Percentiles rank a stretch among this genome's conserved stretches.
phyloP scores from a whole-genome alignment of 2,888 invertebrate genomes.

The Dasypogon diadema region DNA sequence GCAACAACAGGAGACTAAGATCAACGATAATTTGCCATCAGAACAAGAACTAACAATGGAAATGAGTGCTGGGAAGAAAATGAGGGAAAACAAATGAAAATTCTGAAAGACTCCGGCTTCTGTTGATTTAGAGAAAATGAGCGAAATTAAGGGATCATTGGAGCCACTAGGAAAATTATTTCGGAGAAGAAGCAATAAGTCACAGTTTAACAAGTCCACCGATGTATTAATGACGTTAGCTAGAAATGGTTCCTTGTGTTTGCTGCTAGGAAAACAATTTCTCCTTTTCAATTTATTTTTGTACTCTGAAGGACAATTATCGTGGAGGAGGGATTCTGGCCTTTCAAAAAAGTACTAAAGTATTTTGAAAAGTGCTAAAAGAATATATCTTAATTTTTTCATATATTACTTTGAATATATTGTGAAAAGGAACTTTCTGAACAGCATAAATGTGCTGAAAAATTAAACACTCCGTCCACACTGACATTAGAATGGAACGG shows the following conservation, averaged over 20 bases:
- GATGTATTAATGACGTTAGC: not conserved
- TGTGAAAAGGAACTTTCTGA: too few species aligned
- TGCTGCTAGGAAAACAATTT: too few species aligned
- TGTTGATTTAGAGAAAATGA: conserved; percentile 44
- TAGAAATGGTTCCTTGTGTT: not conserved
- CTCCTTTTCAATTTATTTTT: too few species aligned
- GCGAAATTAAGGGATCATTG: conserved; percentile 43
- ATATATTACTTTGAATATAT: too few species aligned
- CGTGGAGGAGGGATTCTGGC: too few species aligned
- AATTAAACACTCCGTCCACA: too few species aligned
- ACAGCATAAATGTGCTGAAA: too few species aligned
- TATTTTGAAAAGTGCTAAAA: too few species aligned
- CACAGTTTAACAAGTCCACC: conserved; percentile 5
- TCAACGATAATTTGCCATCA: conserved; percentile 42
- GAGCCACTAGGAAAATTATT: conserved; percentile 25
- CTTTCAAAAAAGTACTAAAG: too few species aligned
- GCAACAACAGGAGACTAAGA: conserved; percentile 39
- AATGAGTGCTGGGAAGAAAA: conserved; percentile 37
- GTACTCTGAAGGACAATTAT: too few species aligned
- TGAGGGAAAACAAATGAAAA: conserved; percentile 47
- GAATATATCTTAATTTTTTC: too few species aligned
- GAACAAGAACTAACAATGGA: conserved; percentile 45
- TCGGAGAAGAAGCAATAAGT: conserved; percentile 26
- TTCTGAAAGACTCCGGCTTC: conserved; percentile 13
- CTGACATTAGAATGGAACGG: too few species aligned